Evolutionary conservation across 2,888 invertebrate genomes (phyloP).

Genomic region (Rhorus exstirpatorius): DNA sequence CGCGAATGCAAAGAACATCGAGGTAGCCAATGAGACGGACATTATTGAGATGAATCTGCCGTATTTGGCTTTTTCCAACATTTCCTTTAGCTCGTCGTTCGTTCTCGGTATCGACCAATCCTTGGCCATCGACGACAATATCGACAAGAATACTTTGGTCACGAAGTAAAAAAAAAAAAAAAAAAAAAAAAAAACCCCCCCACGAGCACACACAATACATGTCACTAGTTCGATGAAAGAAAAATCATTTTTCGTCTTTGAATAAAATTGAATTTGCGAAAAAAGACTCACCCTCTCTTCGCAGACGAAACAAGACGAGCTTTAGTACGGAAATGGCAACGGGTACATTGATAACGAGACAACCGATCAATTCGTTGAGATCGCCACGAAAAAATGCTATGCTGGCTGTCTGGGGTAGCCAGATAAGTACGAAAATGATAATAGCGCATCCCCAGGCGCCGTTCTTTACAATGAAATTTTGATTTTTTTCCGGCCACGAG

Average conservation of each 20-base stretch:
- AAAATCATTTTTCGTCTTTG: no score
- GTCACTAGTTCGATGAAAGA: no score
- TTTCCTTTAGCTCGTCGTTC: constrained; percentile 53
- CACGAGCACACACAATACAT: no score
- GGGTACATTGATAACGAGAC: constrained; percentile 73
- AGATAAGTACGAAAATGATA: constrained; percentile 42
- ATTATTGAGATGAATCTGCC: constrained; percentile 71
- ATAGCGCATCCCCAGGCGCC: constrained; percentile 41
- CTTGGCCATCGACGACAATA: constrained; percentile 51
- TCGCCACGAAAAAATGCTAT: constrained; percentile 49
- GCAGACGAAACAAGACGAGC: constrained; percentile 41
- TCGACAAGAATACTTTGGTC: constrained; percentile 38
- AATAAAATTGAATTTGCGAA: neutral
- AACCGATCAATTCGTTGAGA: constrained; percentile 69
- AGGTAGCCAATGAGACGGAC: constrained; percentile 68
- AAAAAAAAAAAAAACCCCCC: neutral
- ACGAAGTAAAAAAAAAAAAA: neutral
- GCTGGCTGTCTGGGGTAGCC: constrained; percentile 62
- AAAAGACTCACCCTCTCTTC: constrained; percentile 38
- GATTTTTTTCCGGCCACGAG: constrained; percentile 75
- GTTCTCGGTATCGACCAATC: constrained; percentile 61
- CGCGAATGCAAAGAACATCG: constrained; percentile 59
- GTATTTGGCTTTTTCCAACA: constrained; percentile 69
- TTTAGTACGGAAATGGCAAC: constrained; percentile 50
- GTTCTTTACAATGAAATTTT: constrained; percentile 48